Evolutionary conservation across 1,140 invertebrate genomes (phyloP).

Genomic region (Drosophila subpulchrella): DNA sequence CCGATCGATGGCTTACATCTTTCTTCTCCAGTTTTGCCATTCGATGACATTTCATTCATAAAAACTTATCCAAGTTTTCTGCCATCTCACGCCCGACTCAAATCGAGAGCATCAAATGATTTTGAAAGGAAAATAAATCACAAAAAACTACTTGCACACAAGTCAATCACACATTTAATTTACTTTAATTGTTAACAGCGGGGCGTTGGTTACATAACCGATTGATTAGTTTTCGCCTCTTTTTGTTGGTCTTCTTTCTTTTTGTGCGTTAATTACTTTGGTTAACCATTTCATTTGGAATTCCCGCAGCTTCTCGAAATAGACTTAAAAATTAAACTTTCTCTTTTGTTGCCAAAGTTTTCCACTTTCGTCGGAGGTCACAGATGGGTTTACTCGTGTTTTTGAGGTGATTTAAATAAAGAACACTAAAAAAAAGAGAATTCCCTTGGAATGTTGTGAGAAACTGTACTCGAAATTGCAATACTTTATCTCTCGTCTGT

Average conservation of each 20-base stretch:
- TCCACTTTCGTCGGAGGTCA: conserved; percentile 11
- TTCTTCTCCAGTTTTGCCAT: conserved; percentile 2
- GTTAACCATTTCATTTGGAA: conserved; percentile 27
- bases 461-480: background rate
- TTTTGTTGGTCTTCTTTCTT: conserved; percentile 20
- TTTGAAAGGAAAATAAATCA: conserved; percentile 31
- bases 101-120: conserved; percentile 16
- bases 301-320: conserved; percentile 39
- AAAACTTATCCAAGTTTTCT: conserved; percentile 38
- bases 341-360: conserved; percentile 31
- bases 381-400: conserved; percentile 3
- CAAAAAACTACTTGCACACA: conserved; percentile 21
- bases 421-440: conserved; percentile 6
- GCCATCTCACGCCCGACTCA: conserved; percentile 28
- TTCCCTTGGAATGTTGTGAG: no score
- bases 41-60: conserved; percentile 48
- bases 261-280: conserved; percentile 45
- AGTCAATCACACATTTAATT: conserved; percentile 53
- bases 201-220: conserved; percentile 43
- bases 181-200: conserved; percentile 46
- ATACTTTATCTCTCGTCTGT: background rate
- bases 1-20: conserved; percentile 10
- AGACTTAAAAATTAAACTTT: conserved; percentile 37
- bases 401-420: conserved; percentile 5
- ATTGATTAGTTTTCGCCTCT: conserved; percentile 48